These are phyloP conservation scores for Panulirus ornatus DNA, from an alignment of 1,140 invertebrate species.

Conservation along the genomic window DNA sequence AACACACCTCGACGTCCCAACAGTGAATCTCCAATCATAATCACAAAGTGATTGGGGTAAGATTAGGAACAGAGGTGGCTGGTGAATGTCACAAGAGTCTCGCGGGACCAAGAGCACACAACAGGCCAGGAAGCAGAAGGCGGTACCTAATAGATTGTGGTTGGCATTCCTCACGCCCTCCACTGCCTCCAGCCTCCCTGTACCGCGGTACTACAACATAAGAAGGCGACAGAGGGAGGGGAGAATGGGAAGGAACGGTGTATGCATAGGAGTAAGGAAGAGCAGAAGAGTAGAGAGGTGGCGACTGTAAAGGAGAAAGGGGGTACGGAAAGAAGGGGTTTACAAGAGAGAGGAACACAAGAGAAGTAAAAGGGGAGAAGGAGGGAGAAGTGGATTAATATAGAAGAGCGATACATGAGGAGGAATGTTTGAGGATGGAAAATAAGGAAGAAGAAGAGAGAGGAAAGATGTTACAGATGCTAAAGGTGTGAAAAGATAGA, in stretches of 20 bases:
- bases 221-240: not conserved
- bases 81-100: conserved; percentile 53
- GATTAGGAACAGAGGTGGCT: conserved; percentile 47
- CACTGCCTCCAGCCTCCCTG: not conserved
- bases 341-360: not conserved
- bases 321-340: not conserved
- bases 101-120: conserved; percentile 38
- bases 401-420: too few species aligned
- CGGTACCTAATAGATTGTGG: conserved; percentile 38
- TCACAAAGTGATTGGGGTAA: conserved; percentile 30
- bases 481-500: too few species aligned
- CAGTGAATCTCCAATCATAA: conserved; percentile 58
- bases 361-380: not conserved
- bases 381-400: not conserved
- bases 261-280: not conserved
- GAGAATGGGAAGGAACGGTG: not conserved
- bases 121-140: conserved; percentile 56
- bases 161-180: not conserved
- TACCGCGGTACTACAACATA: not conserved
- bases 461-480: too few species aligned
- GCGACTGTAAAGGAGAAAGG: not conserved
- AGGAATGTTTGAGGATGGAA: not conserved
- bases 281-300: not conserved
- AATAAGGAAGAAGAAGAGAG: not conserved
- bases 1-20: too few species aligned